Conservation (phyloP, 1,140 invertebrate species). For the Tenebrio molitor region DNA sequence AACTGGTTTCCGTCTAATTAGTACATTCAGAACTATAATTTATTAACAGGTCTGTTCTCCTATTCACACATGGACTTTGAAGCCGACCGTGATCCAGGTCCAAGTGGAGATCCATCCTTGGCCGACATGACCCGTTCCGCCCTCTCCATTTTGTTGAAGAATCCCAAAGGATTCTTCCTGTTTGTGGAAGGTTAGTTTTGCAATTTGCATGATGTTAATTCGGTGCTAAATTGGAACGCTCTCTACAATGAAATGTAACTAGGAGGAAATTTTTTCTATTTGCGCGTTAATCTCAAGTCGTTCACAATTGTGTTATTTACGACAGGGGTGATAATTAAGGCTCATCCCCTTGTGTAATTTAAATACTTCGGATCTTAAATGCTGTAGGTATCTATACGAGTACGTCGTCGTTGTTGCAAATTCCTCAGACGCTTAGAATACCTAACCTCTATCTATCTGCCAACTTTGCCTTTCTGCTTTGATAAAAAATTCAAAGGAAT, state of each 20-base stretch:
- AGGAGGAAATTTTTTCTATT: too few species aligned
- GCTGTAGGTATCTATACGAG: background rate
- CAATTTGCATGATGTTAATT: background rate
- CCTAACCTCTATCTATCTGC: too few species aligned
- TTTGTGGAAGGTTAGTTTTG: conserved; percentile 85
- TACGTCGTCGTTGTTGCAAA: background rate
- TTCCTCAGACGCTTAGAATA: background rate
- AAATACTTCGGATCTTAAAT: background rate
- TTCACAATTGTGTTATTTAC: background rate
- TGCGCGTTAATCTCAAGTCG: too few species aligned
- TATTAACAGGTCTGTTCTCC: conserved; percentile 70
- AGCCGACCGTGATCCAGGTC: conserved; percentile 71
- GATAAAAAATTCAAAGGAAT: too few species aligned
- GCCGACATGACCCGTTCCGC: conserved; percentile 88
- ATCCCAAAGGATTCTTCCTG: conserved; percentile 87
- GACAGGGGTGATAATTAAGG: too few species aligned
- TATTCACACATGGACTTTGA: conserved; percentile 75
- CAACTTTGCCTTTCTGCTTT: too few species aligned
- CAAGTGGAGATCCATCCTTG: conserved; percentile 80
- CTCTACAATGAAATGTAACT: too few species aligned
- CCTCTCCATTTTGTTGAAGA: conserved; percentile 82
- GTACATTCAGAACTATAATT: background rate
- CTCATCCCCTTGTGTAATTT: background rate
- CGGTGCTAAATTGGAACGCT: background rate
- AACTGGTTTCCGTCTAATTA: too few species aligned